Conservation (phyloP, 1,140 invertebrate species). For the Tenebrio molitor region DNA sequence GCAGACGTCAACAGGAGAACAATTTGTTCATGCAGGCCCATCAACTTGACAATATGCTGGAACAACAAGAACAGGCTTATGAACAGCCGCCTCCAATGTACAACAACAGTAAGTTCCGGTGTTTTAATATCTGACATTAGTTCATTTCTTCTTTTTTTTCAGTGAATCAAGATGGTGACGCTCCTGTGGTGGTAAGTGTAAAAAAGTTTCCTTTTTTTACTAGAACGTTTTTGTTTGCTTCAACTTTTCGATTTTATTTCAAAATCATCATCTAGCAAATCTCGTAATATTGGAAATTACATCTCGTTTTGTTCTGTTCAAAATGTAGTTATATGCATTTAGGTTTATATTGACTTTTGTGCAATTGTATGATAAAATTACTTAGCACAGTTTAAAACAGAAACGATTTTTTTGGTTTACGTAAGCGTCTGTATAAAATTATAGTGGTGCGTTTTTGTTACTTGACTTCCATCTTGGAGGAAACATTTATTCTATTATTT, state of each 20-base stretch:
- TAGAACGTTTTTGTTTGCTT: not conserved
- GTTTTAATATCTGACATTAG: not conserved
- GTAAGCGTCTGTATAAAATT: too few relatives aligned
- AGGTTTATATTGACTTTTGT: constrained; percentile 36
- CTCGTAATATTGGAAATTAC: not conserved
- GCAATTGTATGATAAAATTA: too few relatives aligned
- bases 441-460: too few relatives aligned
- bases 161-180: constrained; percentile 15
- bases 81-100: constrained; percentile 3
- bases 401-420: too few relatives aligned
- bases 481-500: too few relatives aligned
- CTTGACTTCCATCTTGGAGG: too few relatives aligned
- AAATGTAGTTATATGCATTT: constrained; percentile 35
- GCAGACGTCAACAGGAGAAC: constrained; percentile 65
- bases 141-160: not conserved
- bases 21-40: constrained; percentile 66
- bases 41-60: constrained; percentile 61
- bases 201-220: constrained; percentile 6
- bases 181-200: constrained; percentile 22
- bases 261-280: not conserved
- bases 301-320: constrained; percentile 18
- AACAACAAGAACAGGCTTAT: constrained; percentile 24
- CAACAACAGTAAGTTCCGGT: constrained; percentile 15
- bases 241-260: not conserved
- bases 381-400: too few relatives aligned